A percentile compares a stretch with the other conserved stretches of the same genome.
Conservation (phyloP, 1,140 invertebrate species). For the Drosophila ohnishii region DNA sequence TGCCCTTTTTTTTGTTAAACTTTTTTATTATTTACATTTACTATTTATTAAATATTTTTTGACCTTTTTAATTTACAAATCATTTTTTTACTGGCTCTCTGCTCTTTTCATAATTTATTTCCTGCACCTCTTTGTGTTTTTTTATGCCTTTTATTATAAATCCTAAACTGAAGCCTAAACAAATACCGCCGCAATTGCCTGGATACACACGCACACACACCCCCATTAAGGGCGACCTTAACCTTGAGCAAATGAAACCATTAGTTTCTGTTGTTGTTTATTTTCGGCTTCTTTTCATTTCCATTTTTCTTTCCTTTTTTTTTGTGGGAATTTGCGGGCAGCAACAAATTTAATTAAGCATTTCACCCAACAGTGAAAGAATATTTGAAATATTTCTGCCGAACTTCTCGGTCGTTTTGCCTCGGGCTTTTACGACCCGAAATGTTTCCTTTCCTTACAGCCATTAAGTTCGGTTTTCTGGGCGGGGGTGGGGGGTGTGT, state of each 20-base stretch:
- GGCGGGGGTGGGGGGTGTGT: slow-evolving; percentile 18
- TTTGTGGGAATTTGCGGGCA: slow-evolving; percentile 31
- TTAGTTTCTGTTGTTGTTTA: slow-evolving; percentile 48
- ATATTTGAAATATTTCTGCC: slow-evolving; percentile 45
- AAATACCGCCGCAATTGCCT: slow-evolving; percentile 14
- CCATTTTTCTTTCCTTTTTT: slow-evolving; percentile 9
- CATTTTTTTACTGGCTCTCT: background rate
- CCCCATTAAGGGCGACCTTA: slow-evolving; percentile 33
- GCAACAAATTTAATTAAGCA: slow-evolving; percentile 56
- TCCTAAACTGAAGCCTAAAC: slow-evolving; percentile 9
- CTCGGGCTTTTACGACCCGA: slow-evolving; percentile 5
- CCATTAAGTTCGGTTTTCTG: slow-evolving; percentile 53
- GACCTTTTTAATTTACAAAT: background rate
- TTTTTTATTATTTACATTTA: background rate
- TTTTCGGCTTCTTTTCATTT: slow-evolving; percentile 22
- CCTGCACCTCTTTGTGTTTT: background rate
- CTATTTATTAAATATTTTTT: background rate
- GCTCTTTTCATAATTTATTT: slow-evolving; percentile 1
- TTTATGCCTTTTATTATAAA: slow-evolving; percentile 5
- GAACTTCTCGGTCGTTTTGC: slow-evolving; percentile 22
- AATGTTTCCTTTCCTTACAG: slow-evolving; percentile 41
- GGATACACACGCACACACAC: slow-evolving; percentile 13
- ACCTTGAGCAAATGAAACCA: slow-evolving; percentile 45
- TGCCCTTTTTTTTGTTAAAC: too few species aligned
- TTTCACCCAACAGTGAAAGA: slow-evolving; percentile 10